Evolutionary conservation across 92 coral and sea anemone genomes (phyloP).

Genomic region (Siderastrea siderea): DNA sequence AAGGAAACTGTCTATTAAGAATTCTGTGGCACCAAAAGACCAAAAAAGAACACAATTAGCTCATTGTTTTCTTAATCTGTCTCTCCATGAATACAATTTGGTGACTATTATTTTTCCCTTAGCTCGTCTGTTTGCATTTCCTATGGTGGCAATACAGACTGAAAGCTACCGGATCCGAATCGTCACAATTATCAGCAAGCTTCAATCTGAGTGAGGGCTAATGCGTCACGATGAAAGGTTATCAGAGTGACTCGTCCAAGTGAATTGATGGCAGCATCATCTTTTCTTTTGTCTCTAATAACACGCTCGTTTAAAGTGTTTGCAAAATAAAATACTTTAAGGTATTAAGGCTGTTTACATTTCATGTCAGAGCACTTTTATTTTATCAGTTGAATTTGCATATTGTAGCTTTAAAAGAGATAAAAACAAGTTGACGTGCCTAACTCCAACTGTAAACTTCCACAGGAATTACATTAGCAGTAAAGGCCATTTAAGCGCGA

Average conservation of each 20-base stretch:
- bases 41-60: background rate
- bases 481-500: background rate
- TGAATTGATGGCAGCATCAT: background rate
- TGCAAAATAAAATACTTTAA: slow-evolving; percentile 25
- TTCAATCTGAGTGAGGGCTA: background rate
- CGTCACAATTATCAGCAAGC: slow-evolving; percentile 1
- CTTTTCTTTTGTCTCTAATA: slow-evolving; percentile 20
- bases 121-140: slow-evolving; percentile 30
- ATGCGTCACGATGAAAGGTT: background rate
- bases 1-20: background rate
- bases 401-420: slow-evolving; percentile 8
- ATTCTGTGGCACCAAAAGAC: background rate
- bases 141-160: background rate
- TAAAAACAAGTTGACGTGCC: background rate
- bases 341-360: slow-evolving; percentile 18
- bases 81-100: slow-evolving; percentile 20
- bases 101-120: background rate
- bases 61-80: slow-evolving; percentile 16
- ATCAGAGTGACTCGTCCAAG: background rate
- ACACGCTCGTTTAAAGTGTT: slow-evolving; percentile 18
- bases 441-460: background rate
- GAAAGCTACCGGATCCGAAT: slow-evolving; percentile 39
- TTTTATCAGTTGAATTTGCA: slow-evolving; percentile 16
- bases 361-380: slow-evolving; percentile 20
- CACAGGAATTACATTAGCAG: background rate